Base-by-base conservation (phyloP, 2,888 invertebrate genomes). In the Cerceris ruficornis region DNA sequence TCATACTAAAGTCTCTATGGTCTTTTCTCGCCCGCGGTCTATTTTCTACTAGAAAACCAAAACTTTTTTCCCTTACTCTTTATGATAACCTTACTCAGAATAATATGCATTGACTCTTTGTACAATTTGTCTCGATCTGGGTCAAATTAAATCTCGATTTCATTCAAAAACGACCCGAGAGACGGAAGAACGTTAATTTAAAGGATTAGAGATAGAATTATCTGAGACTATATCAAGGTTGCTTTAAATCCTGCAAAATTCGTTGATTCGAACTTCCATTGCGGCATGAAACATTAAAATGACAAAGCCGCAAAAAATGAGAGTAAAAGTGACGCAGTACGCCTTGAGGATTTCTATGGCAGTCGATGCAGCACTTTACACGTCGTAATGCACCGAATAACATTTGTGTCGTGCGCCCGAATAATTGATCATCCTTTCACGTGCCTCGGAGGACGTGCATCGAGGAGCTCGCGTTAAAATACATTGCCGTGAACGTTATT, bases 361-460 rank as follows among this genome's bases (percentile, higher is more conserved):
- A 55, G 17, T 15, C 57, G 58, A 64, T 14, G 46, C 28, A 57
- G 42, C 43, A 58, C 15, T 64, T 52, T 43, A 42, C 15, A 54
- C 50, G 41, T 50, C 71, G 75, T 61, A 60, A 75, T 78, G 78
- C 78, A 78, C 75, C 71, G 78, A 71, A 78, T 78, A 78, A 68
- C 78, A 78, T 78, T 78, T 71, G 71, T 75, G 78, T 60, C 78
- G 64, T 70, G 71, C 67, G 71, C 74, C 69, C 74, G 71, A 78
- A 78, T 78, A 78, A 75, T 78, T 75, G 78, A 78, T 75, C 68
- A 61, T 68, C 71, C 60, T 74, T 77, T 77, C 77, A 77, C 77
- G 77, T 77, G 77, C 74, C 74, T 57, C 57, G 52, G 69, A 68
- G 73, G 76, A 76, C 76, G 68, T 73, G 69, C 64, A 73, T 68